Base-by-base conservation (phyloP, 2,888 invertebrate genomes). In the Leptarthrus brevirostris region DNA sequence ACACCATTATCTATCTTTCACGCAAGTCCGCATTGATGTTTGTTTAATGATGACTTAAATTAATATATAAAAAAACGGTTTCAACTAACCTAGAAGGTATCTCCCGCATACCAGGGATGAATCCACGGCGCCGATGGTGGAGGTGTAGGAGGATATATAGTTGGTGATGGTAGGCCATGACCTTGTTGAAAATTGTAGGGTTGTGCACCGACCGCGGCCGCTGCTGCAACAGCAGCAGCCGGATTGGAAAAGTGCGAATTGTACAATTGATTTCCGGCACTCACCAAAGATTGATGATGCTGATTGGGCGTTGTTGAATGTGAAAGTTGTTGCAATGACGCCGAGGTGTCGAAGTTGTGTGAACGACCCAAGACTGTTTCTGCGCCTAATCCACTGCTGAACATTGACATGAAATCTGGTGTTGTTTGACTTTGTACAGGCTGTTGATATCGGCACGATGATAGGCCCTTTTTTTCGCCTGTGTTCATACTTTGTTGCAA, bases 141-240 rank as follows among this genome's bases (percentile, higher is more conserved):
- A 73, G 85, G 85, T 54, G 85, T 85, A 61, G 85, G 85, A 75
- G 85, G 86, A 81, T 84, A 85, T 22, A 85, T 85, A 2, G 85
- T 85, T n/a, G 85, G 86, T 66, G 85, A 85, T 49, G 85, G 85
- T 77, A 85, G 79, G 0, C 84, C 85, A 76, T 84, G 84, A 0
- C 81, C 77, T 18, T 82, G 82, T 22, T 72, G 64, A 14, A 56
- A 69, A 66, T 76, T 72, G 52, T 58, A 73, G 74, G 78, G 22
- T 77, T 77, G 22, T 75, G 74, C 56, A 75, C 77, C 74, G 78
- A 73, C 77, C 4, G 79, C 76, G 10, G 80, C 76, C 6, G 78
- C 78, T 74, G 75, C 71, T 54, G 58, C 78, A 4, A 79, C 76
- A 2, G 77, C 76, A 16, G 78, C 77, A 34, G 78, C 56, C 12